These are phyloP conservation scores for Indri indri DNA, from an alignment of 2,113 vertebrate species.

Conservation along the genomic window DNA sequence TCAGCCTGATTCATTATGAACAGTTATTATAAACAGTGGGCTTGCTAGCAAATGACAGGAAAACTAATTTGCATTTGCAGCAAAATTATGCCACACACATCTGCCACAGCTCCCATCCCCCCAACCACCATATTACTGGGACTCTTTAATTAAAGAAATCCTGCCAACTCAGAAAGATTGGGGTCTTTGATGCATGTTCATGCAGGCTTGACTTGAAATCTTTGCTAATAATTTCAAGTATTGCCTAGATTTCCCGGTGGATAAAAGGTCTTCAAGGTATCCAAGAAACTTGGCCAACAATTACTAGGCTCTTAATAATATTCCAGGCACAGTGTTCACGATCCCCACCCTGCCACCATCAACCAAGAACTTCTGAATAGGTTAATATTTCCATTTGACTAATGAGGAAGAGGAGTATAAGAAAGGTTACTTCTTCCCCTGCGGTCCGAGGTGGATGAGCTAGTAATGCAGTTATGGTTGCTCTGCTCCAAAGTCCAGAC, in stretches of 20 bases:
- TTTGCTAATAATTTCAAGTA: slow-evolving; percentile 2
- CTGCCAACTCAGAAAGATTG: neutral
- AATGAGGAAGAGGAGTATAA: neutral
- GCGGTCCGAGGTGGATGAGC: neutral
- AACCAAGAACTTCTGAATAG: neutral
- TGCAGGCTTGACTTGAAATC: neutral
- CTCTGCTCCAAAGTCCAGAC: neutral
- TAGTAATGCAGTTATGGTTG: neutral
- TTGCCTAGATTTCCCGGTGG: neutral
- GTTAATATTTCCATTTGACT: neutral
- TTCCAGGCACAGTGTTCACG: neutral
- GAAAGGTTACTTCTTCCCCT: neutral
- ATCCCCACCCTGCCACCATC: fast-evolving
- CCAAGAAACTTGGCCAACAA: neutral
- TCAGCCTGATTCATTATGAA: slow-evolving; percentile 73
- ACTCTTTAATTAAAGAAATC: slow-evolving; percentile 47
- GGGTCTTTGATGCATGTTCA: neutral
- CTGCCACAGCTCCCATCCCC: neutral
- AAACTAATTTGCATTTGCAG: slow-evolving; percentile 63
- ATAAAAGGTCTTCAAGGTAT: neutral
- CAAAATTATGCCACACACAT: slow-evolving; percentile 44
- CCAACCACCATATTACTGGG: neutral
- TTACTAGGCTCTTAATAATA: neutral
- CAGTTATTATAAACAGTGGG: slow-evolving; percentile 64
- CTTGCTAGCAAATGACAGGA: slow-evolving; percentile 62